These are phyloP conservation scores for Nannoperca australis DNA, from an alignment of 2,797 vertebrate species.

Conservation along the genomic window DNA sequence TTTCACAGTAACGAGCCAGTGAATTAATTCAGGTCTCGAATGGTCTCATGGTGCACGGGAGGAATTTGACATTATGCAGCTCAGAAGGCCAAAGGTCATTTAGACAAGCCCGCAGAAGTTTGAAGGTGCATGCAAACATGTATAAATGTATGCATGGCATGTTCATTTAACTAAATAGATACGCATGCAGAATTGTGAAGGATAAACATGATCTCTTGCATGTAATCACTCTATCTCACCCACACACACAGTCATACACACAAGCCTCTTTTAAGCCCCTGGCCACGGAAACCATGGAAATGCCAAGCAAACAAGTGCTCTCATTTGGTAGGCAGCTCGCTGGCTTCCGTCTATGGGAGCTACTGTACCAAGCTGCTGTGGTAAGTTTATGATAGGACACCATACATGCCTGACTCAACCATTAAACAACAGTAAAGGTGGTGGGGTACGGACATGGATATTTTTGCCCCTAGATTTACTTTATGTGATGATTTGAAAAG, in stretches of 20 bases:
- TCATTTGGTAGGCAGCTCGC: slow-evolving; percentile 24
- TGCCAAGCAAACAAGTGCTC: slow-evolving; percentile 62
- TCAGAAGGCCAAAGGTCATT: slow-evolving; percentile 27
- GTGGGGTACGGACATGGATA: slow-evolving; percentile 31
- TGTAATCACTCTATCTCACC: background rate
- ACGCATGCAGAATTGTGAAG: background rate
- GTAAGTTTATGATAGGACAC: slow-evolving; percentile 41
- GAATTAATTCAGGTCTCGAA: slow-evolving; percentile 38
- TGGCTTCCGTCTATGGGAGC: slow-evolving; percentile 39
- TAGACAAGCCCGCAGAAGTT: slow-evolving; percentile 12
- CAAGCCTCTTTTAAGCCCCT: slow-evolving; percentile 14
- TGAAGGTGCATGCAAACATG: background rate
- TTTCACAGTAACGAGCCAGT: slow-evolving; percentile 45
- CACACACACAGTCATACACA: slow-evolving; percentile 8
- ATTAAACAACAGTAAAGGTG: slow-evolving; percentile 3
- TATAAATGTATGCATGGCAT: background rate
- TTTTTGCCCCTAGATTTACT: slow-evolving; percentile 23
- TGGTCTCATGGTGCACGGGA: slow-evolving; percentile 4
- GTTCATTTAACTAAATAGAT: slow-evolving; percentile 22
- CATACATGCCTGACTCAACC: slow-evolving; percentile 26
- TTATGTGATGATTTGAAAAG: slow-evolving; percentile 8
- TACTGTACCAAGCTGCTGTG: slow-evolving; percentile 34
- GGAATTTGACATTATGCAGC: slow-evolving; percentile 34
- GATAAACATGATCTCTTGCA: slow-evolving; percentile 5
- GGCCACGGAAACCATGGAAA: slow-evolving; percentile 58